Evolutionary conservation across 2,797 vertebrate species (phyloP), one percentile per base, ranked within the genome.

Genomic region (Chiloscyllium punctatum): DNA sequence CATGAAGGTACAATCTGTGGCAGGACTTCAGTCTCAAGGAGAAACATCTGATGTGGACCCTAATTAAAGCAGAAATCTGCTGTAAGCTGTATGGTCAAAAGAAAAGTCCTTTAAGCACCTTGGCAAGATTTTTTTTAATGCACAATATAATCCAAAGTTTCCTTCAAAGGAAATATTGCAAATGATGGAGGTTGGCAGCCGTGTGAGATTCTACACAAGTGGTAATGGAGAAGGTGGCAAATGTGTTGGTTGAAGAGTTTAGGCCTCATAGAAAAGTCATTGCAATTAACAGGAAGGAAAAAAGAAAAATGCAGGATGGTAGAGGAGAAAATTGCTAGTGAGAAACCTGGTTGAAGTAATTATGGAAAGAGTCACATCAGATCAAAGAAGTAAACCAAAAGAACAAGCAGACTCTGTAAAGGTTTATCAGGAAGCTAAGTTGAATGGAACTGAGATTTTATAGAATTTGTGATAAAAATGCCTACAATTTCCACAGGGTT

Each of bases 301-400:
- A 84, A 6, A 30, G 77, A 23, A 84, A 48, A 23, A 84, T 42
- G 82, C 82, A 84, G 27, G 51, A 88, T 30, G 25, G 11, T 57
- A 15, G 33, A 33, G 11, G 51, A 33, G 27, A 88, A 57, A 88
- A 88, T 57, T 88, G 57, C 33, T 57, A 13, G 51, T 88, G 27
- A 33, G 86, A 33, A 88, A 57, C 86, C 86, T 88, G 86, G 53
- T 30, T 88, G 51, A 88, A 88, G 51, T 88, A 88, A 88, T 11
- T 57, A 3, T 88, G 51, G 86, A 57, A 53, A 25, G 9, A 57
- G 51, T 88, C 86, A 88, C 86, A 86, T 27, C 25, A 88, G 86
- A 8, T 88, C 51, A 57, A 57, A 30, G 25, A 27, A 88, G 13
- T 57, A 88, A 11, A 88, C 13, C 1, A 16, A 57, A 13, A 2